These are phyloP conservation scores for Caenorhabditis inopinata DNA, from an alignment of 1,140 invertebrate species.

Conservation along the genomic window DNA sequence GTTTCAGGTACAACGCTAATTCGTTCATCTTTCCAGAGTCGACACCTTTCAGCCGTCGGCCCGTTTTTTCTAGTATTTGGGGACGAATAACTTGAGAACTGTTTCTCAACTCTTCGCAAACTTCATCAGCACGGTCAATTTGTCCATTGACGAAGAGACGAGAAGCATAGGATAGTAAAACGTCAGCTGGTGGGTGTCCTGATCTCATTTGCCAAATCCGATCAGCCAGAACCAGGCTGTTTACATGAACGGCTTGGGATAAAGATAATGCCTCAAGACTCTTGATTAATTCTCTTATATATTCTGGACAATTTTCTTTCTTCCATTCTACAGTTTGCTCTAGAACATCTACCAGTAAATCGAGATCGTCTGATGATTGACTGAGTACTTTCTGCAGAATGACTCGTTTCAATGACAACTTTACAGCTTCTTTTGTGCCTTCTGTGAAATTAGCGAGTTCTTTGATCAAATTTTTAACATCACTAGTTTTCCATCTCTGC, in stretches of 20 bases:
- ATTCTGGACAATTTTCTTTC: neutral
- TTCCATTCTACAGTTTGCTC: neutral
- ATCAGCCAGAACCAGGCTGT: neutral
- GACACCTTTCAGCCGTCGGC: neutral
- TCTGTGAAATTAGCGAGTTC: neutral
- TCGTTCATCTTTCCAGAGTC: neutral
- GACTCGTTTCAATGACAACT: neutral
- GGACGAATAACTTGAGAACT: neutral
- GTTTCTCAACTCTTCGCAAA: neutral
- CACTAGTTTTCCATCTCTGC: constrained; percentile 12
- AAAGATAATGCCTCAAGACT: neutral
- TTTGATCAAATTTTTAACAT: neutral
- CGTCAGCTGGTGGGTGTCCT: neutral
- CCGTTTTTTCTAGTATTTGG: neutral
- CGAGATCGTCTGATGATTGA: neutral
- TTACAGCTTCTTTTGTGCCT: neutral
- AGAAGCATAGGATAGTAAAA: constrained; percentile 5
- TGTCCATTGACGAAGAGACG: neutral
- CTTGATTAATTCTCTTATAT: neutral
- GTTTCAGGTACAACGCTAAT: neutral
- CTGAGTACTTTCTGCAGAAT: neutral
- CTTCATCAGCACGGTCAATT: constrained; percentile 6
- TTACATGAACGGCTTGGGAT: neutral
- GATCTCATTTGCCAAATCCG: constrained; percentile 25
- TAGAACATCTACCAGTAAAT: neutral